Conservation (phyloP, 2,113 vertebrate species). For the Macroglossus sobrinus region DNA sequence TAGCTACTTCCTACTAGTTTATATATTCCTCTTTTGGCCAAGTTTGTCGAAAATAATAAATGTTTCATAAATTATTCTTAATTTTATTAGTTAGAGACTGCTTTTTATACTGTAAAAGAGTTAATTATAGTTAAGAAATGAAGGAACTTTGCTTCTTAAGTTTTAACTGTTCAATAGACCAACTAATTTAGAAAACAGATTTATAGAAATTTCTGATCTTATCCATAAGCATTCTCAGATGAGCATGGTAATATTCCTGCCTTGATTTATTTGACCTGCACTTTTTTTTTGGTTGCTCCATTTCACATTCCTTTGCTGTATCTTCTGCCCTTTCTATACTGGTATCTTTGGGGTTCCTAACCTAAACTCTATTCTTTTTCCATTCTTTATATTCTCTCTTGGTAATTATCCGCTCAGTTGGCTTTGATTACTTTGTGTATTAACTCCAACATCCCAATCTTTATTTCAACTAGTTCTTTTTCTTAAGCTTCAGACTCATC, state of each 20-base stretch:
- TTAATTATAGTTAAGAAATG: background rate
- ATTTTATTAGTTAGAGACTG: background rate
- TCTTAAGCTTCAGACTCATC: background rate
- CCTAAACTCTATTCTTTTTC: background rate
- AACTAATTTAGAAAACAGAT: background rate
- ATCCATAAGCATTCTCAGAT: background rate
- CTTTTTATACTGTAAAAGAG: background rate
- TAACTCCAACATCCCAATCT: background rate
- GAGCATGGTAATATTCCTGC: background rate
- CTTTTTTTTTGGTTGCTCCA: background rate
- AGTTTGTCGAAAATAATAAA: background rate
- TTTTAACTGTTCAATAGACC: background rate
- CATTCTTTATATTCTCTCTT: background rate
- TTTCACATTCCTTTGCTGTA: background rate
- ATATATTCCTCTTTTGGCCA: background rate
- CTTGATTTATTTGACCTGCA: background rate
- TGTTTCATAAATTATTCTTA: background rate
- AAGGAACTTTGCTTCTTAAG: background rate
- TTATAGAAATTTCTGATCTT: background rate
- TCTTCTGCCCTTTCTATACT: background rate
- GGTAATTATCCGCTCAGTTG: background rate
- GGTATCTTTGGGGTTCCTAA: background rate
- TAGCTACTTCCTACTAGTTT: background rate
- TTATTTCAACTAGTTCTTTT: background rate
- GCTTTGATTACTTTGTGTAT: background rate